Evolutionary conservation across 2,797 vertebrate species (phyloP).

Genomic region (Rhabdomys pumilio): DNA sequence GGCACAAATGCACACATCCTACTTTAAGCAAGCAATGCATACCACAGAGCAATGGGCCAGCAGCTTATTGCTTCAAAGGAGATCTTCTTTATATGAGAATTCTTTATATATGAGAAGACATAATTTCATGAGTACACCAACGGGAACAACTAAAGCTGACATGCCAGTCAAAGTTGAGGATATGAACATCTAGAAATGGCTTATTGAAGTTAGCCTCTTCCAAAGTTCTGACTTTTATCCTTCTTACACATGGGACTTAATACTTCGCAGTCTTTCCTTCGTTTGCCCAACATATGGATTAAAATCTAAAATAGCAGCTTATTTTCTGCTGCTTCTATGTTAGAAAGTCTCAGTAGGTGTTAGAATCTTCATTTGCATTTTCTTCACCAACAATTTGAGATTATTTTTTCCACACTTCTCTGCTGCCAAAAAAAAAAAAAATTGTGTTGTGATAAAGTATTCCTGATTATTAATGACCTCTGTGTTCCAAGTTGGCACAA

Average conservation of each 20-base stretch:
- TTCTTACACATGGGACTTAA: slow-evolving; percentile 71
- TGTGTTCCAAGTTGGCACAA: neutral
- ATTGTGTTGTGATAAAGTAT: neutral
- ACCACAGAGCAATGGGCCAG: neutral
- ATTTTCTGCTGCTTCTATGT: slow-evolving; percentile 84
- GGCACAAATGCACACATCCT: neutral
- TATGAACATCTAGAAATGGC: neutral
- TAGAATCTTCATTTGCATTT: slow-evolving; percentile 77
- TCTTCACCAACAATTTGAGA: slow-evolving; percentile 73
- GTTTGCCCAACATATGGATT: slow-evolving; percentile 84
- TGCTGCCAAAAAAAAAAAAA: slow-evolving; percentile 72
- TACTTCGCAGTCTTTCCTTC: slow-evolving; percentile 74
- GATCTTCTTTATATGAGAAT: neutral
- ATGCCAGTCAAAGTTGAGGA: neutral
- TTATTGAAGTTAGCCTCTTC: neutral
- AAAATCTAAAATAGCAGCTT: slow-evolving; percentile 83
- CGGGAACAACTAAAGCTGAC: neutral
- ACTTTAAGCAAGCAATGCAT: neutral
- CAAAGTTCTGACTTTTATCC: slow-evolving; percentile 57
- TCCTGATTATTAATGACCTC: slow-evolving; percentile 25
- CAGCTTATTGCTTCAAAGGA: neutral
- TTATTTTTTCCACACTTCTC: slow-evolving; percentile 59
- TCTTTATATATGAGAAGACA: neutral
- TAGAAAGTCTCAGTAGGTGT: slow-evolving; percentile 82
- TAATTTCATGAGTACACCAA: neutral